A percentile compares a stretch with the other conserved stretches of the same genome.
Evolutionary conservation across 2,888 invertebrate species (phyloP).

Genomic region (Lampropteryx suffumata): DNA sequence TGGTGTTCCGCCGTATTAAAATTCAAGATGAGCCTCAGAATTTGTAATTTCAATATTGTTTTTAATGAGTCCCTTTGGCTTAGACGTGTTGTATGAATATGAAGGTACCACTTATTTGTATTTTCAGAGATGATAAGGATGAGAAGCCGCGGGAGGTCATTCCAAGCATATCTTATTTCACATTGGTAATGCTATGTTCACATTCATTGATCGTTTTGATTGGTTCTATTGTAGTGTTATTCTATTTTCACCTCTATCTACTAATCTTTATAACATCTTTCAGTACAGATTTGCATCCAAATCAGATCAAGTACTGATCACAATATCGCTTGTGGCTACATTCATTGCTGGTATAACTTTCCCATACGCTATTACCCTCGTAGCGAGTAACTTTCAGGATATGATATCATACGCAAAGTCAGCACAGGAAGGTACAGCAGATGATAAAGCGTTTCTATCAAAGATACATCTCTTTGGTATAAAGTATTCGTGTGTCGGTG

Average conservation of each 20-base stretch:
- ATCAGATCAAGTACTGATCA: conserved; percentile 80
- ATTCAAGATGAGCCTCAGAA: conserved; percentile 12
- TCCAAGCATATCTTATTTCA: conserved; percentile 56
- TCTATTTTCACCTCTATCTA: too few relatives aligned
- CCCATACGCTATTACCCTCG: conserved; percentile 51
- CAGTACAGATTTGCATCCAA: conserved; percentile 85
- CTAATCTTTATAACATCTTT: background rate
- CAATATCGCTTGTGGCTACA: conserved; percentile 72
- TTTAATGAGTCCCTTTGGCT: too few relatives aligned
- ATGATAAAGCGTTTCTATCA: conserved; percentile 64
- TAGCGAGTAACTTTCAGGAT: conserved; percentile 75
- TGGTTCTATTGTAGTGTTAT: too few relatives aligned
- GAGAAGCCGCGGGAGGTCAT: conserved; percentile 29
- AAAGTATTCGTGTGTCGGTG: conserved; percentile 83
- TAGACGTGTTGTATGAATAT: too few relatives aligned
- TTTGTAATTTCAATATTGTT: background rate
- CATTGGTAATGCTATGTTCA: conserved; percentile 45
- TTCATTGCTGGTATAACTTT: conserved; percentile 45
- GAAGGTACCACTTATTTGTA: background rate
- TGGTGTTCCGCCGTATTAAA: conserved; percentile 30
- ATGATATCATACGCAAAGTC: conserved; percentile 79
- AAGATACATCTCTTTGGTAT: conserved; percentile 81
- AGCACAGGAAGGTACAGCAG: conserved; percentile 36
- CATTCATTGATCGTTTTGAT: too few relatives aligned
- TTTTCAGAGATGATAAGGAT: conserved; percentile 23